Evolutionary conservation across 2,888 invertebrate genomes (phyloP), one percentile per base, ranked within the genome.

Genomic region (Latrodectus hesperus): DNA sequence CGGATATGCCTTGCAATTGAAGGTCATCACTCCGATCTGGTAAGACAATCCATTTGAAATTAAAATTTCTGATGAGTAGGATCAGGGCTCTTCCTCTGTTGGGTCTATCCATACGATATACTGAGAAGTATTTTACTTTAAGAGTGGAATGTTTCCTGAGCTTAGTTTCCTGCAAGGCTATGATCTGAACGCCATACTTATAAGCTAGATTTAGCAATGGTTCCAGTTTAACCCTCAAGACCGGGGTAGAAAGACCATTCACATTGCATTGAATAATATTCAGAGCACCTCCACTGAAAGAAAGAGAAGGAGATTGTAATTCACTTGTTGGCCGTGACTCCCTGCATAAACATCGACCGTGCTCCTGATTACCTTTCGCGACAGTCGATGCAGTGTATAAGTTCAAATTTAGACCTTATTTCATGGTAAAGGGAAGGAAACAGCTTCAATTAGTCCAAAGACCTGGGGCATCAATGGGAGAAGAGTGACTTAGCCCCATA

Each of bases 251-350:
- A 1, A 68, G 1, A 68, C 68, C 68, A 17, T 68, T 68, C 38
- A 68, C 14, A 22, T 68, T 68, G 26, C 68, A 68, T 22, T 68
- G 68, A 17, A 68, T 26, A 12, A 68, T 68, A 26, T 68, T 68
- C n/a, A 17, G 26, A 17, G 8, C 3, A 14, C 16, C 6, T 55
- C 2, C 55, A 22, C 22, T 22, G 22, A 22, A 22, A 22, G 22
- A 22, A 22, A 22, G 22, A 22, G 22, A 22, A n/a, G n/a, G n/a
- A 22, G 22, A 22, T 1, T 22, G 22, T 22, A 22, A 22, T 0
- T 1, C 22, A 22, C 22, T 22, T 22, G 22, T 22, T 22, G 22
- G 22, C 1, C 22, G 22, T 1, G 1, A 22, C 0, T 22, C 22
- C 1, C n/a, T n/a, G n/a, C n/a, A n/a, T 22, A 22, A 22, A 22